phyloP scores from a whole-genome alignment of 2,113 vertebrate species.

The Oncorhynchus mykiss region DNA sequence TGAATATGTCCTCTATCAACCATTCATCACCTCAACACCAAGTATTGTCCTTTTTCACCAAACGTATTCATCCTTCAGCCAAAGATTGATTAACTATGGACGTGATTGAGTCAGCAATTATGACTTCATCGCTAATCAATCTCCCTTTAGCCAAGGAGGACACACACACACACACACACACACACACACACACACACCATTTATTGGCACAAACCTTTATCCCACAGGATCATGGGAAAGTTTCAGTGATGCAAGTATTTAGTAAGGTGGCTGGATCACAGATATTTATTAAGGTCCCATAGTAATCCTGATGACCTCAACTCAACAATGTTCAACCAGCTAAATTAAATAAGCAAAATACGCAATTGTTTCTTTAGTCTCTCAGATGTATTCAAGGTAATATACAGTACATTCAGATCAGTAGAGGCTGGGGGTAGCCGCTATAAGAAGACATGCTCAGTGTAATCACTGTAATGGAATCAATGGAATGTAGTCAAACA shows the following conservation, averaged over 20 bases:
- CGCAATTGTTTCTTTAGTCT: too few species aligned
- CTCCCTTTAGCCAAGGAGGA: slow-evolving; percentile 40
- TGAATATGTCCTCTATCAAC: slow-evolving; percentile 74
- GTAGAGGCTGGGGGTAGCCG: too few species aligned
- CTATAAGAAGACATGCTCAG: too few species aligned
- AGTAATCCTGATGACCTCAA: too few species aligned
- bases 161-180: background rate
- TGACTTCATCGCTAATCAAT: slow-evolving; percentile 75
- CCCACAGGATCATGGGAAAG: slow-evolving; percentile 54
- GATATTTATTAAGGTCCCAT: too few species aligned
- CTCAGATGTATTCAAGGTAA: too few species aligned
- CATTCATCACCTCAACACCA: slow-evolving; percentile 69
- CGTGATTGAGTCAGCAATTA: slow-evolving; percentile 72
- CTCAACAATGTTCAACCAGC: too few species aligned
- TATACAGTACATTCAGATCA: too few species aligned
- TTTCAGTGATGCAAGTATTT: slow-evolving; percentile 13
- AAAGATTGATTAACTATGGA: slow-evolving; percentile 72
- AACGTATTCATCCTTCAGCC: slow-evolving; percentile 68
- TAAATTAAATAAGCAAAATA: too few species aligned
- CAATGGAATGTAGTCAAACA: too few species aligned
- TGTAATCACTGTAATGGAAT: too few species aligned
- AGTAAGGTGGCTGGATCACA: too few species aligned
- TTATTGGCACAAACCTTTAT: slow-evolving; percentile 36
- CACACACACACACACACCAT: background rate
- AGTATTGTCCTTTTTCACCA: slow-evolving; percentile 68